Evolutionary conservation across 2,113 vertebrate species (phyloP).

Genomic region (Vidua macroura): DNA sequence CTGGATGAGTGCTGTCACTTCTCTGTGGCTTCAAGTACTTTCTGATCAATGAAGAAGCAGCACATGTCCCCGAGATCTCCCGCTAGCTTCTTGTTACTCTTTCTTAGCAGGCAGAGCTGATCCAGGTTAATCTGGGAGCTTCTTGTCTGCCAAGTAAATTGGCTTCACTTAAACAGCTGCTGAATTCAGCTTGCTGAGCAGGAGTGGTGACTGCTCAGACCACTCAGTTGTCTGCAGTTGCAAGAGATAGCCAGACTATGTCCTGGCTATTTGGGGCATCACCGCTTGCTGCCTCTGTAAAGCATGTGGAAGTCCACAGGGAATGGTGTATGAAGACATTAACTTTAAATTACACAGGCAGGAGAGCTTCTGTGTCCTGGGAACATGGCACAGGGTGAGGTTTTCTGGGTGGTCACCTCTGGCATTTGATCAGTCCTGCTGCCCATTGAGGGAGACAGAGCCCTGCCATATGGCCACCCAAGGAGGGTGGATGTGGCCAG

Average conservation of each 20-base stretch:
- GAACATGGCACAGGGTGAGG: fast-evolving
- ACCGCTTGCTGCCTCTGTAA: not conserved
- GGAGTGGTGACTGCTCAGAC: not conserved
- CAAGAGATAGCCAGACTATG: not conserved
- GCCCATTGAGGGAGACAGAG: fast-evolving
- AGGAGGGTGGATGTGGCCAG: not conserved
- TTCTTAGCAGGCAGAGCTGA: not conserved
- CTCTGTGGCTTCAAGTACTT: not conserved
- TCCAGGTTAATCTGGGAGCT: conserved; percentile 28
- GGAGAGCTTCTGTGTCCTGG: not conserved
- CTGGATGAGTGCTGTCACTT: not conserved
- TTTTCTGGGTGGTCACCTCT: not conserved
- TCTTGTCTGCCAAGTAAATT: not conserved
- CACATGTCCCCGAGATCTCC: not conserved
- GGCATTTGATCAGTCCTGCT: not conserved
- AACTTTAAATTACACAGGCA: not conserved
- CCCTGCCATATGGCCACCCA: fast-evolving
- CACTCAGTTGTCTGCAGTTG: not conserved
- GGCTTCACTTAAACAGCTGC: not conserved
- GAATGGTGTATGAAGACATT: not conserved
- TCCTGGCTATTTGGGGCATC: not conserved
- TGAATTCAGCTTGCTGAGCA: not conserved
- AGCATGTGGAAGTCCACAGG: not conserved
- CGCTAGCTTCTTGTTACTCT: not conserved
- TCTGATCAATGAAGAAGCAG: fast-evolving